Conservation (phyloP, 2,888 invertebrate genomes). For the Serripes groenlandicus region DNA sequence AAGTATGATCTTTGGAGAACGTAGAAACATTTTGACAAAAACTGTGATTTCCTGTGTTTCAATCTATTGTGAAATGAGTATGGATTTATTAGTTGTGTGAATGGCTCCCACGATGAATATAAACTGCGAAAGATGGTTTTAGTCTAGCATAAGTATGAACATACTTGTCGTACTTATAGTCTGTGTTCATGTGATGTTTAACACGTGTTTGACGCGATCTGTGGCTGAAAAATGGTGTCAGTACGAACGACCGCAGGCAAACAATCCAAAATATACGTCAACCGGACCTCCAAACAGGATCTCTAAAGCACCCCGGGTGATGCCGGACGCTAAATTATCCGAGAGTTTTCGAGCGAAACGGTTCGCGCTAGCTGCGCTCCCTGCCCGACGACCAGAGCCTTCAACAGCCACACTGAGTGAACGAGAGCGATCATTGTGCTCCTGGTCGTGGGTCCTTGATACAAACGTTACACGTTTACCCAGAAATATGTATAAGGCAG, state of each 20-base stretch:
- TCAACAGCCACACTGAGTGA: slow-evolving; percentile 22
- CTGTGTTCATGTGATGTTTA: background rate
- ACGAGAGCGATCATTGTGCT: slow-evolving; percentile 48
- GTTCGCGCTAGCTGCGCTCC: slow-evolving; percentile 26
- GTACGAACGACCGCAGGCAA: background rate
- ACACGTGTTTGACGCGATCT: background rate
- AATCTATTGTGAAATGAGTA: too few species aligned
- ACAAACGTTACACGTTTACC: slow-evolving; percentile 44
- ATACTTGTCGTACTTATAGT: background rate
- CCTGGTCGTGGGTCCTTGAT: slow-evolving; percentile 46
- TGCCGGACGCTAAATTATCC: background rate
- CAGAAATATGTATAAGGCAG: slow-evolving; percentile 36
- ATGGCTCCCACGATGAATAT: too few species aligned
- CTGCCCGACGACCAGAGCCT: background rate
- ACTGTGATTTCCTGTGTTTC: too few species aligned
- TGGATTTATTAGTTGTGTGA: too few species aligned
- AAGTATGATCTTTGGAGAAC: too few species aligned
- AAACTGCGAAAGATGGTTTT: too few species aligned
- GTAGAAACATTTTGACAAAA: too few species aligned
- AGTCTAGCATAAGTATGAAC: background rate
- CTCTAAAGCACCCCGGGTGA: background rate
- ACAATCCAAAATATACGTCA: background rate
- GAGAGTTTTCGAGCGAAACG: slow-evolving; percentile 16
- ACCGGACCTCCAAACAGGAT: background rate
- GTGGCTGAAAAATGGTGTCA: background rate